Evolutionary conservation across 2,113 vertebrate genomes (phyloP).

Genomic region (Natator depressus): DNA sequence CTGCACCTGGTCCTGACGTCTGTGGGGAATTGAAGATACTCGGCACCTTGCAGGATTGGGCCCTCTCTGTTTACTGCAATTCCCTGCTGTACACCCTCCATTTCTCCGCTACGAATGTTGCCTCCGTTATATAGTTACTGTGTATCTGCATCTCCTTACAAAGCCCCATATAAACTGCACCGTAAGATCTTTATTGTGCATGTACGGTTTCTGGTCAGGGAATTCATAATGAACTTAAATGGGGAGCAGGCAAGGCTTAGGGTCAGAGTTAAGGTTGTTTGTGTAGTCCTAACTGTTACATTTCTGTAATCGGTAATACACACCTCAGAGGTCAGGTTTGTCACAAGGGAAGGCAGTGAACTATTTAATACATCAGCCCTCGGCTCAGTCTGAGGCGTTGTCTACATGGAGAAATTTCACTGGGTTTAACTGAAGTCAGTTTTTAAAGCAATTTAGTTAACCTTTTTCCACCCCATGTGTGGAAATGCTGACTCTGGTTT

Average conservation of each 20-base stretch:
- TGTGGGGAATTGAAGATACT: background rate
- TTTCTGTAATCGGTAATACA: background rate
- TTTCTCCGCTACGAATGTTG: background rate
- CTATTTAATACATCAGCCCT: background rate
- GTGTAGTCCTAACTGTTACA: background rate
- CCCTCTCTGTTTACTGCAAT: background rate
- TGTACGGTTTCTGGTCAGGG: background rate
- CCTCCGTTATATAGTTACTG: background rate
- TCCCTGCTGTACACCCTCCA: background rate
- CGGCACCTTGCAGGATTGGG: background rate
- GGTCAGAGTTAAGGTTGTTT: background rate
- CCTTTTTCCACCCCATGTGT: background rate
- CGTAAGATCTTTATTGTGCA: background rate
- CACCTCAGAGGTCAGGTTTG: background rate
- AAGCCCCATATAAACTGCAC: background rate
- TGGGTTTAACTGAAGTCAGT: background rate
- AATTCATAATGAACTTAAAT: background rate
- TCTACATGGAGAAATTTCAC: background rate
- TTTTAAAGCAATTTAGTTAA: fast-evolving
- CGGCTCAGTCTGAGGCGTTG: background rate
- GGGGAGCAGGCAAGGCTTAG: background rate
- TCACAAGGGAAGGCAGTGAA: fast-evolving
- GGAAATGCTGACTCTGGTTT: background rate
- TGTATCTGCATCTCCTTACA: background rate
- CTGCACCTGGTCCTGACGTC: background rate